Evolutionary conservation across 2,113 vertebrate species (phyloP).

Genomic region (Chunga burmeisteri): DNA sequence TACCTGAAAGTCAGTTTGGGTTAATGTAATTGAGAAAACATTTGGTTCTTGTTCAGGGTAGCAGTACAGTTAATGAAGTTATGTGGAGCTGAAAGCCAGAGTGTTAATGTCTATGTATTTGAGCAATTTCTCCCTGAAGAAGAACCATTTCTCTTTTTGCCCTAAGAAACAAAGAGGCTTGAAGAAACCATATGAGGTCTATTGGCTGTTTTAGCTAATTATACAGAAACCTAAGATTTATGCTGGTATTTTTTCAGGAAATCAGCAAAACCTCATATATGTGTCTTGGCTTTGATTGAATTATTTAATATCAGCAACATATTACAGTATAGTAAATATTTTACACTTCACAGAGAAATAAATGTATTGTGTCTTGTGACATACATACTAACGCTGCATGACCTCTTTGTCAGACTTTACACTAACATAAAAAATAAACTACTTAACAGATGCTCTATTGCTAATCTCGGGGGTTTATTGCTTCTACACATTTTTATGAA

Average conservation of each 20-base stretch:
- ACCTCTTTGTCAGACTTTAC: slow-evolving; percentile 32
- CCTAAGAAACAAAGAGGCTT: not conserved
- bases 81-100: not conserved
- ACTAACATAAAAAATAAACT: slow-evolving; percentile 43
- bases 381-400: not conserved
- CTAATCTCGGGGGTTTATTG: slow-evolving; percentile 37
- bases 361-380: slow-evolving; percentile 27
- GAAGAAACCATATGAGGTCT: not conserved
- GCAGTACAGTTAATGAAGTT: not conserved
- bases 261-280: not conserved
- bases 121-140: not conserved
- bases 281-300: slow-evolving; percentile 34
- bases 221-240: not conserved
- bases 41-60: not conserved
- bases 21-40: not conserved
- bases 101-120: not conserved
- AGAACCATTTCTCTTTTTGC: not conserved
- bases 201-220: slow-evolving; percentile 3
- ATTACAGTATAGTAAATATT: slow-evolving; percentile 46
- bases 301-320: slow-evolving; percentile 54
- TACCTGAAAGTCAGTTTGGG: not conserved
- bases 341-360: slow-evolving; percentile 34
- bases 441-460: slow-evolving; percentile 52
- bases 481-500: slow-evolving; percentile 45
- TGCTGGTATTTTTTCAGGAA: not conserved